Conservation (phyloP, 1,140 invertebrate genomes). For the Drosophila gunungcola region DNA sequence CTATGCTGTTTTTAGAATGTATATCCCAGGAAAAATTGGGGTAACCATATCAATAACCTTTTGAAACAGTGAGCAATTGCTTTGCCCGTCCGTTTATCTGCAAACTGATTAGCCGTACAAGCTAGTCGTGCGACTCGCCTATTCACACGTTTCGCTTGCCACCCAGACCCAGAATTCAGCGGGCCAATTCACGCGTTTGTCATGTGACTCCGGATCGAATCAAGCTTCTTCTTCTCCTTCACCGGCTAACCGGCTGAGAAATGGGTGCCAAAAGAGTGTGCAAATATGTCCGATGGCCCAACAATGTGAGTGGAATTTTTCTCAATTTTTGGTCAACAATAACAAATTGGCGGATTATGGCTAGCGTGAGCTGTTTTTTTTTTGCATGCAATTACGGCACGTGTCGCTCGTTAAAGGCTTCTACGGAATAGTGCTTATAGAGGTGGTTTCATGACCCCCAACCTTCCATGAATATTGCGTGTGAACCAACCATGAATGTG, state of each 20-base stretch:
- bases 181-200: conserved; percentile 70
- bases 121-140: conserved; percentile 59
- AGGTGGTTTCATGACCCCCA: background rate
- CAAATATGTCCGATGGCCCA: conserved; percentile 56
- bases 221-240: conserved; percentile 7
- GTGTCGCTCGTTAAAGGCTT: conserved; percentile 49
- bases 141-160: conserved; percentile 77
- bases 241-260: background rate
- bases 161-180: conserved; percentile 47
- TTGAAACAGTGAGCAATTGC: conserved; percentile 30
- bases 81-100: conserved; percentile 60
- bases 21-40: conserved; percentile 1
- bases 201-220: conserved; percentile 58
- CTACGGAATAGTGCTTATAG: conserved; percentile 1
- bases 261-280: conserved; percentile 55
- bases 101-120: conserved; percentile 67
- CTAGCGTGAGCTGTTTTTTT: conserved; percentile 43
- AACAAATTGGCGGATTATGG: conserved; percentile 26
- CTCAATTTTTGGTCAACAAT: conserved; percentile 36
- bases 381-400: conserved; percentile 43
- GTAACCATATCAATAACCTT: conserved; percentile 54
- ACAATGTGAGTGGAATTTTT: conserved; percentile 49
- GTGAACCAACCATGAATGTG: conserved; percentile 16
- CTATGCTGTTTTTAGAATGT: conserved; percentile 37
- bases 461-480: conserved; percentile 30